Conservation (phyloP, 2,113 vertebrate genomes). For the Dromas ardeola region DNA sequence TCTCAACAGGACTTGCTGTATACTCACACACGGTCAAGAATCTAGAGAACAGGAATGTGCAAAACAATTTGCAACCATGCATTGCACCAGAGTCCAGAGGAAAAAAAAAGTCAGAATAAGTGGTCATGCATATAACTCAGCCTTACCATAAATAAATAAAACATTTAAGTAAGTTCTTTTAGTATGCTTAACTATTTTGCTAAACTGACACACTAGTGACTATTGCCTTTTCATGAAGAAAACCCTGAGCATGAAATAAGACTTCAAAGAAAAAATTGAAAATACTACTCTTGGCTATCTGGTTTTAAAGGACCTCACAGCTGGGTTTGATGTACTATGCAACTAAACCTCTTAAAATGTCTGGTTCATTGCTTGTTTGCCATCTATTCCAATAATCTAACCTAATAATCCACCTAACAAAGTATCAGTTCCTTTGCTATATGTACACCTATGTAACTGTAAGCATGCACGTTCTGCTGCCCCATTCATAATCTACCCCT, state of each 20-base stretch:
- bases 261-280: not conserved
- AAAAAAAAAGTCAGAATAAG: not conserved
- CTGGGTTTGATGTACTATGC: not conserved
- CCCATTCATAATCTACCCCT: not conserved
- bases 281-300: not conserved
- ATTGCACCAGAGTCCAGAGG: not conserved
- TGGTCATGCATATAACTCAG: not conserved
- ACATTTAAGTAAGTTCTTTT: not conserved
- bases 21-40: not conserved
- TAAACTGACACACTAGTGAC: not conserved
- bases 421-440: not conserved
- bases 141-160: not conserved
- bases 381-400: not conserved
- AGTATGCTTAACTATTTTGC: not conserved
- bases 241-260: not conserved
- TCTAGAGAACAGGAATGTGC: not conserved
- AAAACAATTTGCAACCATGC: not conserved
- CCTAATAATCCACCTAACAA: not conserved
- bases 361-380: not conserved
- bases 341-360: not conserved
- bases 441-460: not conserved
- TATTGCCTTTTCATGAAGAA: not conserved
- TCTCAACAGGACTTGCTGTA: not conserved
- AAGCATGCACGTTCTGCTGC: not conserved
- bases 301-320: not conserved